Base-by-base conservation (phyloP, 2,888 invertebrate species). In the Andricus quercusramuli region DNA sequence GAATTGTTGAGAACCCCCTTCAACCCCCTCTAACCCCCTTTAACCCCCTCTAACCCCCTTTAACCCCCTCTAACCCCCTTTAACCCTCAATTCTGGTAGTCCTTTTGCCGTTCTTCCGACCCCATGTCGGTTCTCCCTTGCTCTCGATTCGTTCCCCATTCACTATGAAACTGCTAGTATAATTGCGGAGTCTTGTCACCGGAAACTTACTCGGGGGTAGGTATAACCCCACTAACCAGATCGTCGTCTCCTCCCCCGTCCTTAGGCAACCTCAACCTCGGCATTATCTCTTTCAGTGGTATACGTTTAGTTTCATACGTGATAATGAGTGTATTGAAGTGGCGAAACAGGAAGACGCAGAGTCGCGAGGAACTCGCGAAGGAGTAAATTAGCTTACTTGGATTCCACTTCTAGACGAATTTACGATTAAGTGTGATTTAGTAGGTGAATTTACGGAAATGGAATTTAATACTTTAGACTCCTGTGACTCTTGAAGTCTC, bases 111-210 rank as follows among this genome's bases (percentile, higher is more conserved):
- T 56, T 79, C 77, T 74, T 68, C 80, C 68, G 67, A 77, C 67
- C 59, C 66, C n/a, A 22, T 76, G 51, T 51, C 65, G 37, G 70
- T 76, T 51, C 51, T 51, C 51, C 25, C 47, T 17, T 29, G 47
- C 47, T 70, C 70, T 70, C 20, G 81, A 81, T 84, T 85, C 78
- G 81, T 78, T 82, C 79, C 66, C 79, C 81, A 80, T 82, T 83
- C 68, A 76, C 78, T 78, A 62, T 77, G 83, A 80, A 88, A 86
- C 86, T 85, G 85, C 86, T 81, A 81, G 86, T 86, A 90, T 90
- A 90, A 90, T 90, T 90, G 90, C 90, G 85, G 86, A 89, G 86
- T 88, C 91, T 91, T 90, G 90, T 90, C 91, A 89, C 86, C 83
- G 86, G 83, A 86, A 87, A 74, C 86, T 85, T 82, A 83, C 62